These are phyloP conservation scores for Anniella stebbinsi DNA, from an alignment of 2,797 vertebrate species.

Conservation along the genomic window DNA sequence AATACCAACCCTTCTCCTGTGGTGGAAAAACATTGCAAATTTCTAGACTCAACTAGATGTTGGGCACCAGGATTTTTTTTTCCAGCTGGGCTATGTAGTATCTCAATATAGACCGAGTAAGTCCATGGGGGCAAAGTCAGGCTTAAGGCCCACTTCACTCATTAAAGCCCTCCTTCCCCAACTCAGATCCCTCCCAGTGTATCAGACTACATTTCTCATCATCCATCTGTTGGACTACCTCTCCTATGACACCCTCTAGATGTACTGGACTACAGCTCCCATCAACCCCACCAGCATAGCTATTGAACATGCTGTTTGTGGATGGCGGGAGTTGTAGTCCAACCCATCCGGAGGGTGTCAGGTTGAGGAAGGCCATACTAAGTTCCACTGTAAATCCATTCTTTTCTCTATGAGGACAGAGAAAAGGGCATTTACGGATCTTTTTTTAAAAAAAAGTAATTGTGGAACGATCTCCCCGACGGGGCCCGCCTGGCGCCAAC, in stretches of 20 bases:
- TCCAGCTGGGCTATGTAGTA: not conserved
- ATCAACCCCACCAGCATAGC: too few species aligned
- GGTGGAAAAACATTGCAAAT: too few species aligned
- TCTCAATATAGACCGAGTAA: not conserved
- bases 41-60: not conserved
- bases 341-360: not conserved
- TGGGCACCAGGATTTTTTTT: not conserved
- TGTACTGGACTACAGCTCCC: too few species aligned
- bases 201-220: too few species aligned
- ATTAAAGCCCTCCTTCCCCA: not conserved
- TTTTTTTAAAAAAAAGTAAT: too few species aligned
- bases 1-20: not conserved
- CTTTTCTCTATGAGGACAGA: not conserved
- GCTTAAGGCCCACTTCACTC: not conserved
- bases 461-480: too few species aligned
- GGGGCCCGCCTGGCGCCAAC: too few species aligned
- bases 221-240: too few species aligned
- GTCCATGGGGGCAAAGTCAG: not conserved
- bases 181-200: not conserved
- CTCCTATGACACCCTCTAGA: too few species aligned
- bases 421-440: not conserved
- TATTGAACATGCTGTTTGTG: not conserved
- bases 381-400: not conserved
- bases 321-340: not conserved
- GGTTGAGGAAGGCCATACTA: too few species aligned